Base-by-base conservation (phyloP, 2,888 invertebrate species). In the Yponomeuta plumbellus region DNA sequence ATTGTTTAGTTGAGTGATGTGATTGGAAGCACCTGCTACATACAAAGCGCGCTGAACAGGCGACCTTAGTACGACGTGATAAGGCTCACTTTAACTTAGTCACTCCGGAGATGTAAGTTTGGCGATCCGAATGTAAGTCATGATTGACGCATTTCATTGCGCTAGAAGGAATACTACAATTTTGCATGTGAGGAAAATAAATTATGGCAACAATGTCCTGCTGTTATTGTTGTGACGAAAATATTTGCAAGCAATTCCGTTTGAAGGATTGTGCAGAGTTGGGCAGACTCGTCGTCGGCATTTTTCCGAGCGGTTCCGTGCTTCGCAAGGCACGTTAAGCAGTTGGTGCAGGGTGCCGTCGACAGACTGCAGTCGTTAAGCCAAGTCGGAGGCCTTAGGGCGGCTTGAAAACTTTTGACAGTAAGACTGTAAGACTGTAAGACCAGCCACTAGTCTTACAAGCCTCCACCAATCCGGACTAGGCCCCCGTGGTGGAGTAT, bases 81-180 rank as follows among this genome's bases (percentile, higher is more conserved):
- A 62, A 39, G 26, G 39, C 13, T 62, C 20, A 62, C 11, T 20
- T 34, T 10, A 4, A 8, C 39, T 62, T 20, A 20, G n/a, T 2
- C 6, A 11, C n/a, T 20, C 17, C 17, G 62, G n/a, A 20, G 17
- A 11, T n/a, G 39, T 62, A 39, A 40, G 20, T 40, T 40, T 62
- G 62, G 8, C 40, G 62, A 62, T 34, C n/a, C 20, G 4, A 61
- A 58, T 39, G 62, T 39, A 62, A 62, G 62, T 39, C 59, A 59
- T 59, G 22, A 62, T 39, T 39, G 62, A 59, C 59, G 59, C 59
- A 59, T 59, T 59, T 23, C 59, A 21, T 23, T 59, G 59, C 59
- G 23, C 44, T 52, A 52, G 44, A 52, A 52, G 44, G 44, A 52
- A 52, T 52, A 52, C 44, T 52, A 13, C 59, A 23, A 59, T 59